These are phyloP conservation scores for Plutella xylostella DNA, from an alignment of 2,888 invertebrate species.

Conservation along the genomic window DNA sequence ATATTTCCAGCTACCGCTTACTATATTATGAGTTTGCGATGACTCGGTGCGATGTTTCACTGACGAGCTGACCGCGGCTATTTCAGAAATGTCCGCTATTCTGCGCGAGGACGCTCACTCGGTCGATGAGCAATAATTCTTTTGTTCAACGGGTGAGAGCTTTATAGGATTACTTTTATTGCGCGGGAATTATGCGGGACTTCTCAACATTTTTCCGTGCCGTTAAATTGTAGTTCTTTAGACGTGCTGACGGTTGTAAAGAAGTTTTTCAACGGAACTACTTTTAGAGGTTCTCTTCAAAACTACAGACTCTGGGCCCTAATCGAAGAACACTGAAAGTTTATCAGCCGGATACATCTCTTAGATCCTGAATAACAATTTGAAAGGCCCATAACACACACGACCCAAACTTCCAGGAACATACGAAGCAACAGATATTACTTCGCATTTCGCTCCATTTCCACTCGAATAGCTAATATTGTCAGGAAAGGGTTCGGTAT, in stretches of 20 bases:
- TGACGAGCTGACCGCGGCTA: constrained; percentile 52
- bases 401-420: no score
- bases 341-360: no score
- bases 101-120: constrained; percentile 47
- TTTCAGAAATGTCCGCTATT: constrained; percentile 60
- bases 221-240: background rate
- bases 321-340: no score
- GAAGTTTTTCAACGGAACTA: no score
- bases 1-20: no score
- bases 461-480: constrained; percentile 6
- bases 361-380: background rate
- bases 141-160: constrained; percentile 39
- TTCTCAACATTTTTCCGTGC: constrained; percentile 4
- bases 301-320: no score
- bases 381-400: background rate
- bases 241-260: no score
- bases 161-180: constrained; percentile 44
- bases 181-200: constrained; percentile 5
- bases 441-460: constrained; percentile 7
- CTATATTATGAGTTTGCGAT: no score
- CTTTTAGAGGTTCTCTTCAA: no score
- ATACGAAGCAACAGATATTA: constrained; percentile 5
- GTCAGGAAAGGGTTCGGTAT: constrained; percentile 16
- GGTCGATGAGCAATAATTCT: constrained; percentile 50
- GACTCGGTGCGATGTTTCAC: no score